Evolutionary conservation across 2,113 vertebrate species (phyloP).

Genomic region (Platycercus adscitus): DNA sequence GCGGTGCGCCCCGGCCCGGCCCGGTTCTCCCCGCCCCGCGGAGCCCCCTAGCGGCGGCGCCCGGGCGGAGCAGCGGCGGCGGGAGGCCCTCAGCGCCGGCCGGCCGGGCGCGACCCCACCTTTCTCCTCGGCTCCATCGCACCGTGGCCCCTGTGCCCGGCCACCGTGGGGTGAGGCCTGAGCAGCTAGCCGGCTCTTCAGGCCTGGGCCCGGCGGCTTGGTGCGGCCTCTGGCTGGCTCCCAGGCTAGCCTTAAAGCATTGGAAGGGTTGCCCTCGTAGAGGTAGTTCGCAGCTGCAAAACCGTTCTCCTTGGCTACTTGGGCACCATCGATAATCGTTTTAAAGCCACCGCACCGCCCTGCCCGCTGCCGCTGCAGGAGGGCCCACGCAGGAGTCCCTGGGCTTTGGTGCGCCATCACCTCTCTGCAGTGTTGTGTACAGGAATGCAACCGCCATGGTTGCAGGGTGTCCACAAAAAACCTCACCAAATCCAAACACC

Average conservation of each 20-base stretch:
- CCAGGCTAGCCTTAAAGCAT: not conserved
- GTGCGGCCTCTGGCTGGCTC: not conserved
- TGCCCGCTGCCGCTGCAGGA: not conserved
- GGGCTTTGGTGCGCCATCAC: rapidly evolving
- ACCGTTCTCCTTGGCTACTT: too few species aligned
- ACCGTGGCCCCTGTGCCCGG: too few species aligned
- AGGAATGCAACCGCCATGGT: rapidly evolving
- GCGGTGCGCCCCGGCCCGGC: not conserved
- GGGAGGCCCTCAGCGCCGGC: not conserved
- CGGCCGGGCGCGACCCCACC: not conserved
- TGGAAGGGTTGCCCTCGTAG: not conserved
- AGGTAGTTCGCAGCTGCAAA: rapidly evolving
- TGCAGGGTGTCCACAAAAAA: not conserved
- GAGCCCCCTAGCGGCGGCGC: not conserved
- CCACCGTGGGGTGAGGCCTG: not conserved
- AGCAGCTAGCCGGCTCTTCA: not conserved
- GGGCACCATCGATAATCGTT: rapidly evolving
- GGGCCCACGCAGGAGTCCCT: not conserved
- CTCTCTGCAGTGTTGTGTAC: rapidly evolving
- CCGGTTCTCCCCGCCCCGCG: not conserved
- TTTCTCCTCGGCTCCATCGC: not conserved
- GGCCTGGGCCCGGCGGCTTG: too few species aligned
- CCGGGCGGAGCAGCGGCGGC: not conserved
- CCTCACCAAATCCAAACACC: rapidly evolving
- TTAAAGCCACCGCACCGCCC: not conserved